phyloP scores from a whole-genome alignment of 2,113 vertebrate genomes.

The Myotis brandtii region DNA sequence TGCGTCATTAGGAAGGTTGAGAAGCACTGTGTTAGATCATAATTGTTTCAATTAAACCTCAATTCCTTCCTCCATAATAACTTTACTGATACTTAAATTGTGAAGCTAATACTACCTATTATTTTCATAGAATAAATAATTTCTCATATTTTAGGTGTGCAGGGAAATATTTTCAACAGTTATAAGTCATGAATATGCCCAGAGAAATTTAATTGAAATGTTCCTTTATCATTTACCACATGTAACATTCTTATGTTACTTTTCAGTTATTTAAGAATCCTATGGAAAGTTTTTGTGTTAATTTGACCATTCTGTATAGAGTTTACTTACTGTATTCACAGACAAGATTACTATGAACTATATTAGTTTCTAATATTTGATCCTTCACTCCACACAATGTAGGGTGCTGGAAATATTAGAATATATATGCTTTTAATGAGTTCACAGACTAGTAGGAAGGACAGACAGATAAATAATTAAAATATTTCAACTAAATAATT shows the following conservation, averaged over 20 bases:
- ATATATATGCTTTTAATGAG: neutral
- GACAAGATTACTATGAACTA: neutral
- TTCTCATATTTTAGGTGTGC: too few species aligned
- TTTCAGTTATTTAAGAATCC: conserved; percentile 12
- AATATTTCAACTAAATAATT: conserved; percentile 1
- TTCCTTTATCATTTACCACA: neutral
- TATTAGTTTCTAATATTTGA: neutral
- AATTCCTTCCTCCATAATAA: neutral
- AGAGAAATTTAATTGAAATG: neutral
- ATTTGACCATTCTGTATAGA: neutral
- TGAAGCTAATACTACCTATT: neutral
- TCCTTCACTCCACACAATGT: neutral
- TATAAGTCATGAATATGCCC: neutral
- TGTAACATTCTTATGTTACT: neutral
- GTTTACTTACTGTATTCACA: neutral
- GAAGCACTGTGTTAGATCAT: neutral
- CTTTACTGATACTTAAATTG: neutral
- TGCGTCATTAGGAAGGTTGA: too few species aligned
- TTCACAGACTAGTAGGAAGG: neutral
- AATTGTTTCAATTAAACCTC: neutral
- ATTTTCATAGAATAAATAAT: neutral
- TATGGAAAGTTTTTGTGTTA: neutral
- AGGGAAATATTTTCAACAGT: neutral
- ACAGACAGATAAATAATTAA: conserved; percentile 10
- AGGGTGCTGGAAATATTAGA: neutral